A percentile compares a stretch with the other conserved stretches of the same genome.
These are phyloP conservation scores for Dryoscopus gambensis DNA, from an alignment of 2,113 vertebrate species.

Conservation along the genomic window DNA sequence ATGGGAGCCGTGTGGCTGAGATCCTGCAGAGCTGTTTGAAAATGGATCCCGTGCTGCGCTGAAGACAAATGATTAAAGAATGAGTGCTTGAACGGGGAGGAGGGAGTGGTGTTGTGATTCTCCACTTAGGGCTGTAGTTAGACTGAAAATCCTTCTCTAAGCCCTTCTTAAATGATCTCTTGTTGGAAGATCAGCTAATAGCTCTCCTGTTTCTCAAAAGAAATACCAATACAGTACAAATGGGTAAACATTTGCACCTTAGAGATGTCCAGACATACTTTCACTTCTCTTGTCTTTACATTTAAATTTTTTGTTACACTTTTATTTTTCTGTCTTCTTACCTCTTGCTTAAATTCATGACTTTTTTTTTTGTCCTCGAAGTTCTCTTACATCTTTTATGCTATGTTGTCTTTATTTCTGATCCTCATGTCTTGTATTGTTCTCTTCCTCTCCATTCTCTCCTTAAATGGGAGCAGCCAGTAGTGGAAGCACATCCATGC, in stretches of 20 bases:
- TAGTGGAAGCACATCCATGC: background rate
- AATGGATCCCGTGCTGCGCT: slow-evolving; percentile 48
- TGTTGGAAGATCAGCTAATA: background rate
- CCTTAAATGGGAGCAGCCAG: background rate
- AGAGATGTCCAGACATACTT: background rate
- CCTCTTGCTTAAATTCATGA: background rate
- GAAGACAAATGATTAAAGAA: slow-evolving; percentile 53
- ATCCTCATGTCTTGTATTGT: background rate
- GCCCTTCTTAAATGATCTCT: background rate
- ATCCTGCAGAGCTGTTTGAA: slow-evolving; percentile 35
- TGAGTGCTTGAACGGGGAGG: background rate
- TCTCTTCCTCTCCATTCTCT: background rate
- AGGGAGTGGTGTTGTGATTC: slow-evolving; percentile 1
- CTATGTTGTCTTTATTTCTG: background rate
- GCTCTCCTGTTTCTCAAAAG: background rate
- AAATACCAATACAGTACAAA: background rate
- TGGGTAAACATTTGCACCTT: background rate
- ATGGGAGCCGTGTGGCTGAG: slow-evolving; percentile 42
- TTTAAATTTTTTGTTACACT: background rate
- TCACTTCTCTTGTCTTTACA: background rate
- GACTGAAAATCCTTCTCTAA: background rate
- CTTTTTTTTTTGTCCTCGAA: background rate
- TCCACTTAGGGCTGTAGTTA: background rate
- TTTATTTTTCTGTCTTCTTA: background rate
- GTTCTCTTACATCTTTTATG: background rate